A percentile compares a stretch with the other conserved stretches of the same genome.
Conservation (phyloP, 1,140 invertebrate genomes). For the Drosophila rhopaloa region DNA sequence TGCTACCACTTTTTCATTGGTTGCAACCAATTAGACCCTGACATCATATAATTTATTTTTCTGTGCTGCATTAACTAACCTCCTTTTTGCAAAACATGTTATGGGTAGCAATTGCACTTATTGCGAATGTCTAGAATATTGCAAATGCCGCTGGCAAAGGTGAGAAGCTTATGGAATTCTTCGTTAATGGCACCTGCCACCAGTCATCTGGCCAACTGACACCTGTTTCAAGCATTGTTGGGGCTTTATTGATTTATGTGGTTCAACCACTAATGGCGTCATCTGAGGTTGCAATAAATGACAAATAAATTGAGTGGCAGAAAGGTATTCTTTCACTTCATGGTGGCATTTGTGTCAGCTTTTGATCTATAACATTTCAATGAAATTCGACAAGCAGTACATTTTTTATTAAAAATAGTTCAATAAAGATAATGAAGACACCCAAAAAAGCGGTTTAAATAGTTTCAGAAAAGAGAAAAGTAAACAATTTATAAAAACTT, state of each 20-base stretch:
- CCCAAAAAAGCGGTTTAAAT: too few species aligned
- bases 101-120: conserved; percentile 6
- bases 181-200: conserved; percentile 51
- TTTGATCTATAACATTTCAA: neutral
- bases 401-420: neutral
- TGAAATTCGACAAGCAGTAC: neutral
- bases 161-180: conserved; percentile 51
- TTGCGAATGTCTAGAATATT: conserved; percentile 14
- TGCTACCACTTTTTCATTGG: neutral
- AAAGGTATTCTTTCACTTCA: neutral
- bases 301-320: conserved; percentile 15
- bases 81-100: neutral
- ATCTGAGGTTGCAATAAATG: conserved; percentile 22
- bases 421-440: neutral
- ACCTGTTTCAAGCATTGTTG: conserved; percentile 46
- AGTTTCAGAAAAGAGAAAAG: too few species aligned
- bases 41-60: neutral
- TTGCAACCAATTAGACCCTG: neutral
- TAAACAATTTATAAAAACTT: too few species aligned
- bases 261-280: conserved; percentile 36
- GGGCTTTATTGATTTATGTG: conserved; percentile 73
- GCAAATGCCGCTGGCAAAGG: conserved; percentile 22
- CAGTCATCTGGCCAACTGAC: conserved; percentile 29
- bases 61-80: neutral
- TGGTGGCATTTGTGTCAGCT: neutral